A percentile compares a stretch with the other conserved stretches of the same genome.
These are phyloP conservation scores for Elachura formosa DNA, from an alignment of 2,113 vertebrate genomes.

Conservation along the genomic window DNA sequence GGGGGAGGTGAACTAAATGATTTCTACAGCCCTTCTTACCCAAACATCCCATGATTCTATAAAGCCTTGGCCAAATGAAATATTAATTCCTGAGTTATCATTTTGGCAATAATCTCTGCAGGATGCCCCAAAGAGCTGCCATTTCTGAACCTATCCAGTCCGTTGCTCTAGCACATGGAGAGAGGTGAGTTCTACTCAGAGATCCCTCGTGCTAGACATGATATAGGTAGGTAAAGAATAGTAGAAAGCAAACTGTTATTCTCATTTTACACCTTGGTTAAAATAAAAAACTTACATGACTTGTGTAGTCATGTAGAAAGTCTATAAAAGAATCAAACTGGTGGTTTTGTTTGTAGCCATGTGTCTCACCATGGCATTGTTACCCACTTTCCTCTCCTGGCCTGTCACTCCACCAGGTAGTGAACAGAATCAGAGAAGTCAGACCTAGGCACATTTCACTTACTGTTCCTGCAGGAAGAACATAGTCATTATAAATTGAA, in stretches of 20 bases:
- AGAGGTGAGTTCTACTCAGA: neutral
- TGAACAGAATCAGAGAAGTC: neutral
- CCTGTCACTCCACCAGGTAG: neutral
- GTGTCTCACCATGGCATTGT: neutral
- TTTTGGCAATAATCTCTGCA: neutral
- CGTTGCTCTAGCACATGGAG: neutral
- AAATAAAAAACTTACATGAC: neutral
- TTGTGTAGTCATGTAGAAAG: neutral
- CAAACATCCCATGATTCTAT: neutral
- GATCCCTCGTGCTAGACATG: fast-evolving
- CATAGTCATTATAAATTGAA: neutral
- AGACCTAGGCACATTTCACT: neutral
- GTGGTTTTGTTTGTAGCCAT: neutral
- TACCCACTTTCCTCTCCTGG: neutral
- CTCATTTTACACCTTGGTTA: neutral
- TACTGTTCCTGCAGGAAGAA: neutral
- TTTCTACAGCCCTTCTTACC: neutral
- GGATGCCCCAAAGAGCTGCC: neutral
- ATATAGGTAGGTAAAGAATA: neutral
- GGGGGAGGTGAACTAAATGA: neutral
- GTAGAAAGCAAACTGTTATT: neutral
- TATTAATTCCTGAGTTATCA: neutral
- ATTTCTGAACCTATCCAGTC: neutral
- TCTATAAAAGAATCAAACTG: neutral
- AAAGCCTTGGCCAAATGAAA: neutral